phyloP scores from a whole-genome alignment of 1,140 invertebrate species.

The Neodiprion fabricii region DNA sequence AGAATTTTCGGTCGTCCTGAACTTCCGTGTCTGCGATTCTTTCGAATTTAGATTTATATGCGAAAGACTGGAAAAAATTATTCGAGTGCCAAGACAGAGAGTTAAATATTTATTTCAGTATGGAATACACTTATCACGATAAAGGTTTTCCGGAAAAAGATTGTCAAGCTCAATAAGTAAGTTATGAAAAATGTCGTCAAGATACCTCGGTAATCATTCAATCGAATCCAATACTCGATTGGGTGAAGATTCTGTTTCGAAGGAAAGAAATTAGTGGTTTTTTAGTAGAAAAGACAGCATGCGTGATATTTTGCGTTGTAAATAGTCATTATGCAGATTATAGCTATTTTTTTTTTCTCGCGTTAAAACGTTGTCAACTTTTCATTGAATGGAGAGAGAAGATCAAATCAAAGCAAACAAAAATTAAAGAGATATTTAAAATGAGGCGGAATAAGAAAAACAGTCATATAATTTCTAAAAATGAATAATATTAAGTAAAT shows the following conservation, averaged over 20 bases:
- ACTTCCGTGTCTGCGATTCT: background rate
- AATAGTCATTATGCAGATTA: conserved; percentile 23
- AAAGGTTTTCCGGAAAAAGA: too few relatives aligned
- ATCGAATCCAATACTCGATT: too few relatives aligned
- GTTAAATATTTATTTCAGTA: too few relatives aligned
- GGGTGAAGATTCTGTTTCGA: too few relatives aligned
- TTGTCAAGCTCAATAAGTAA: too few relatives aligned
- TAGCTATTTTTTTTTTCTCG: background rate
- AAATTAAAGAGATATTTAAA: background rate
- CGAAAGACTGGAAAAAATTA: conserved; percentile 22
- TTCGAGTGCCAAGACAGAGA: conserved; percentile 25
- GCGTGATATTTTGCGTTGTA: conserved; percentile 33
- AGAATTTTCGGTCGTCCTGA: background rate
- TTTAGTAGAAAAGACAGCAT: conserved; percentile 11
- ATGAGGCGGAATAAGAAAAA: background rate
- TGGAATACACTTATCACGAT: too few relatives aligned
- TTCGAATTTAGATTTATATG: background rate
- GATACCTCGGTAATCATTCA: too few relatives aligned
- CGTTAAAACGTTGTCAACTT: background rate
- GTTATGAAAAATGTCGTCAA: too few relatives aligned
- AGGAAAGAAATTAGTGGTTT: too few relatives aligned
- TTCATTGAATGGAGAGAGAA: background rate
- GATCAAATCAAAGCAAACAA: background rate
- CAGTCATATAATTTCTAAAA: conserved; percentile 12
- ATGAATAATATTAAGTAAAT: background rate